Conservation (phyloP, 1,140 invertebrate genomes). For the Episyrphus balteatus region DNA sequence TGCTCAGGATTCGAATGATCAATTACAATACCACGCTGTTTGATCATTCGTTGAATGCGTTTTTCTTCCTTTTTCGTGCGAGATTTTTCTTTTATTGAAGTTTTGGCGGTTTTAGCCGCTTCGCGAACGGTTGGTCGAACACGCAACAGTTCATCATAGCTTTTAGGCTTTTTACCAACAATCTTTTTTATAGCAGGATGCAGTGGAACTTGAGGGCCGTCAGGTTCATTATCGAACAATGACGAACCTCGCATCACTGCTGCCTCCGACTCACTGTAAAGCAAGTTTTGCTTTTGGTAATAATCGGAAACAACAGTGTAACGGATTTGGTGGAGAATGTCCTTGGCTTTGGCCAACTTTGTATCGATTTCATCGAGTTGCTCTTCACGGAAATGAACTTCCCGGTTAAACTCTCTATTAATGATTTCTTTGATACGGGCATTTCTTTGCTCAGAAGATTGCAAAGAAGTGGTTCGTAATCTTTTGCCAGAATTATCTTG, state of each 20-base stretch:
- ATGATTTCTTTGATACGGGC: slow-evolving; percentile 28
- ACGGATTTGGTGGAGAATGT: slow-evolving; percentile 57
- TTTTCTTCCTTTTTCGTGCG: slow-evolving; percentile 14
- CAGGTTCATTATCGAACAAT: slow-evolving; percentile 15
- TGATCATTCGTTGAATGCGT: slow-evolving; percentile 17
- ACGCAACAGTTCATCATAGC: slow-evolving; percentile 36
- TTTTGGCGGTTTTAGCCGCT: slow-evolving; percentile 37
- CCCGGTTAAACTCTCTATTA: slow-evolving; percentile 42
- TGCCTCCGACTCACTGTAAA: slow-evolving; percentile 38
- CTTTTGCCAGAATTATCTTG: not conserved
- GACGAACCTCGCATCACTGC: slow-evolving; percentile 31
- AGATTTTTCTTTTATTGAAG: slow-evolving; percentile 28
- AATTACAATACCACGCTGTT: slow-evolving; percentile 24
- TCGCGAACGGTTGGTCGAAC: slow-evolving; percentile 34
- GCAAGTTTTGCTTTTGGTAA: slow-evolving; percentile 52
- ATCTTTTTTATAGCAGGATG: slow-evolving; percentile 62
- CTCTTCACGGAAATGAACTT: slow-evolving; percentile 41
- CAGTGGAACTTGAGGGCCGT: slow-evolving; percentile 44
- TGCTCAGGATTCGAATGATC: slow-evolving; percentile 19
- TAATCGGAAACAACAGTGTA: slow-evolving; percentile 56
- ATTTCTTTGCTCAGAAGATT: not conserved
- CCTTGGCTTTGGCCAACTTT: slow-evolving; percentile 47
- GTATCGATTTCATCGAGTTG: slow-evolving; percentile 46
- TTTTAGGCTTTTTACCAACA: slow-evolving; percentile 45
- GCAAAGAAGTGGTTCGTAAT: not conserved